Evolutionary conservation across 2,888 invertebrate species (phyloP).

Genomic region (Galeruca laticollis): DNA sequence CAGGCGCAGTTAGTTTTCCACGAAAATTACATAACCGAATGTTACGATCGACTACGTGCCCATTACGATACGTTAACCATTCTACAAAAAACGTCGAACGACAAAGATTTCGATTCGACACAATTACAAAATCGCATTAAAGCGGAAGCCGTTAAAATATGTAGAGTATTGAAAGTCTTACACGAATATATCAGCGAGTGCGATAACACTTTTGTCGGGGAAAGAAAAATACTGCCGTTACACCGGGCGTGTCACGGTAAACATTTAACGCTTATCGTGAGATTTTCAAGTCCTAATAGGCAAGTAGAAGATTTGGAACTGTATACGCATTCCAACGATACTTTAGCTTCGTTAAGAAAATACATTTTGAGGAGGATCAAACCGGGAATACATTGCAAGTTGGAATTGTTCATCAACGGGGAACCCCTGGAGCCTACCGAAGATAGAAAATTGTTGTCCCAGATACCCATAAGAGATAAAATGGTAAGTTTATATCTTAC

Average conservation of each 20-base stretch:
- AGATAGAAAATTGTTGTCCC: slow-evolving; percentile 87
- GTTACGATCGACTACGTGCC: slow-evolving; percentile 88
- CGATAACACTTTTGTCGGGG: slow-evolving; percentile 88
- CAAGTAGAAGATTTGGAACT: slow-evolving; percentile 93
- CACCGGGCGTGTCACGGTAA: slow-evolving; percentile 92
- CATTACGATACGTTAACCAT: slow-evolving; percentile 86
- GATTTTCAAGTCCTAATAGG: slow-evolving; percentile 84
- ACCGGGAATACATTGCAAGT: slow-evolving; percentile 81
- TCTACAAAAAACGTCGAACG: slow-evolving; percentile 69
- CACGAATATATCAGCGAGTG: slow-evolving; percentile 96
- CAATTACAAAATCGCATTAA: slow-evolving; percentile 69
- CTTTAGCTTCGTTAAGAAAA: slow-evolving; percentile 86
- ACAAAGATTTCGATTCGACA: slow-evolving; percentile 67
- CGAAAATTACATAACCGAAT: slow-evolving; percentile 91
- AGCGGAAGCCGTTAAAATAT: slow-evolving; percentile 86
- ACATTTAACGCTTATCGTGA: slow-evolving; percentile 86
- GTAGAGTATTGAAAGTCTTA: slow-evolving; percentile 92
- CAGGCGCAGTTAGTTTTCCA: slow-evolving; percentile 86
- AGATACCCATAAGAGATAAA: slow-evolving; percentile 89
- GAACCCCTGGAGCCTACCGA: slow-evolving; percentile 89
- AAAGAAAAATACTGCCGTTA: slow-evolving; percentile 89
- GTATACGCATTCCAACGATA: slow-evolving; percentile 94
- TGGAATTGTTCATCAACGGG: slow-evolving; percentile 91
- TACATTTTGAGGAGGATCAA: slow-evolving; percentile 78
- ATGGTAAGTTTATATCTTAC: slow-evolving; percentile 71